Evolutionary conservation across 2,113 vertebrate species (phyloP).

Genomic region (Acrocephalus kingi): DNA sequence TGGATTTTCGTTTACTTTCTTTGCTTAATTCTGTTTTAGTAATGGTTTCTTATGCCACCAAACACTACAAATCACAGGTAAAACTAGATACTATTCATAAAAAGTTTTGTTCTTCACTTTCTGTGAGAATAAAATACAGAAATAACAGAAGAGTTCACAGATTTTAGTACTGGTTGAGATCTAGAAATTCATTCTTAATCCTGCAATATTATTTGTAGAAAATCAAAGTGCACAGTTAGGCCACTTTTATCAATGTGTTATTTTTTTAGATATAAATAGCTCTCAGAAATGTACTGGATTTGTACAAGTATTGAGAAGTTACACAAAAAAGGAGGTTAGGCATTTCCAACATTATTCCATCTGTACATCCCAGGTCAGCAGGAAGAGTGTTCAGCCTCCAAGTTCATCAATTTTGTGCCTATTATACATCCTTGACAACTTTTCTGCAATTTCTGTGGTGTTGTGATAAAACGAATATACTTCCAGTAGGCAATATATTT

Average conservation of each 20-base stretch:
- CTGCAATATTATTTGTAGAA: not conserved
- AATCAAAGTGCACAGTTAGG: not conserved
- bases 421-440: not conserved
- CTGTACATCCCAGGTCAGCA: not conserved
- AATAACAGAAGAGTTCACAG: not conserved
- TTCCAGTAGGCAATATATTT: not conserved
- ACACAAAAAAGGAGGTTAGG: not conserved
- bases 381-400: not conserved
- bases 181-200: not conserved
- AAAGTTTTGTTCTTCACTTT: not conserved
- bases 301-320: not conserved
- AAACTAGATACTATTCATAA: not conserved
- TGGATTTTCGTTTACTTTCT: not conserved
- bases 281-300: not conserved
- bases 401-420: not conserved
- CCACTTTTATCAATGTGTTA: not conserved
- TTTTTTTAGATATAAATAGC: not conserved
- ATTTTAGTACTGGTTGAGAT: not conserved
- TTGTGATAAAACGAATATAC: not conserved
- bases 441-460: not conserved
- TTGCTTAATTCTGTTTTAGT: not conserved
- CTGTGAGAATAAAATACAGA: not conserved
- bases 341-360: not conserved
- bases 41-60: not conserved
- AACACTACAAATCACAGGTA: not conserved